Conservation (phyloP, 2,888 invertebrate genomes). For the Lycophotia porphyrea region DNA sequence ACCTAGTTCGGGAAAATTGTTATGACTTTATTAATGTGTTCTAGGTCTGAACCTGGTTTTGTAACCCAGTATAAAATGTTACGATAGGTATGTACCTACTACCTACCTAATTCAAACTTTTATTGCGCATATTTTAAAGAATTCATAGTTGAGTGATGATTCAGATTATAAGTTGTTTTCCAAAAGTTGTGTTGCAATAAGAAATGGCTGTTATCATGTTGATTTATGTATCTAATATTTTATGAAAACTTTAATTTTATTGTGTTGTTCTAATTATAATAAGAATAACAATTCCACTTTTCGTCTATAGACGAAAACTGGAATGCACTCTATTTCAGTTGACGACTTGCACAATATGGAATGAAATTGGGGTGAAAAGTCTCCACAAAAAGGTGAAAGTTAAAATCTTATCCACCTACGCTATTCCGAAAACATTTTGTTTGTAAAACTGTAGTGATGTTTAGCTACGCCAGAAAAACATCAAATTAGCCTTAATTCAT, state of each 20-base stretch:
- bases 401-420: not conserved
- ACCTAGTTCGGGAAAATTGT: constrained; percentile 2
- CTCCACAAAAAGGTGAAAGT: constrained; percentile 9
- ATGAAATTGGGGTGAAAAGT: not conserved
- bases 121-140: constrained; percentile 16
- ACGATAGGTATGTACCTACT: not conserved
- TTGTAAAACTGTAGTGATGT: not conserved
- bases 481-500: constrained; percentile 22
- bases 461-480: not conserved
- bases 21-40: constrained; percentile 11
- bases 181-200: constrained; percentile 10
- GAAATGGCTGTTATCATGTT: constrained; percentile 12
- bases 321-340: constrained; percentile 1
- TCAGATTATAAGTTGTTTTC: constrained; percentile 17
- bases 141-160: constrained; percentile 11
- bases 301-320: no score
- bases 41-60: constrained; percentile 35
- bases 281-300: no score
- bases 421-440: not conserved
- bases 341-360: not conserved
- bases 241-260: constrained; percentile 15
- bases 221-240: constrained; percentile 10
- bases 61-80: constrained; percentile 38
- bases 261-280: no score
- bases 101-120: constrained; percentile 15